Evolutionary conservation across 1,140 invertebrate species (phyloP), one percentile per base, ranked within the genome.

Genomic region (Plutomurus gul): DNA sequence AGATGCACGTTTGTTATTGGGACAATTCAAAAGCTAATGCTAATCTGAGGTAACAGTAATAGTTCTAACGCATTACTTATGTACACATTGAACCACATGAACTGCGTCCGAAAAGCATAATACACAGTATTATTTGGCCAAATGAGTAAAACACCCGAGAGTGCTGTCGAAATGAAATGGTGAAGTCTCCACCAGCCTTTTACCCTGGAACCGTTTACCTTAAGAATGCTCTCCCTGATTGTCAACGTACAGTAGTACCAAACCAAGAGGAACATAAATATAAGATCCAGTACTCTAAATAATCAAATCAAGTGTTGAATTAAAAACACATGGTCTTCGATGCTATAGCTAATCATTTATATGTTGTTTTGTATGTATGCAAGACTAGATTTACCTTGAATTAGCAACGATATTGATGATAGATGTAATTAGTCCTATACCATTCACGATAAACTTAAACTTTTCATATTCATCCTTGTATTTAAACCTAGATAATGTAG

Each of bases 191-290:
- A 99, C 97, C 97, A 99, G 25, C 96, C 96, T 89, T 98, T 95
- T 78, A 96, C 95, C 83, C 92, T 87, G 0, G 94, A 96, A 0
- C 94, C 94, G 87, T 96, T 96, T 46, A 95, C 93, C 87, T 96
- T 96, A 3, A 99, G 89, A 86, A 99, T 99, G 84, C 95, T 97
- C 89, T 99, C 98, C 75, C 98, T 91, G 86, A 99, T 99, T 51
- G 98, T 99, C 82, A 99, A 88, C 0, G 98, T 99, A 86, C 98
- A 99, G 87, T 99, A 99, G 87, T 99, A 99, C 98, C 98, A 99
- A 0, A 99, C 98, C 79, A 99, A 88, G 25, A 99, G 88, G 87
- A 99, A 99, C 90, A 99, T 96, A 84, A 98, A 92, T 82, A 93
- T 90, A 80, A 99, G 89, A 89, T 99, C 98, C 81, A 99, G 87